These are phyloP conservation scores for Hydrozoanthus tunicans DNA, from an alignment of 64 coral and sea anemone species.

Conservation along the genomic window DNA sequence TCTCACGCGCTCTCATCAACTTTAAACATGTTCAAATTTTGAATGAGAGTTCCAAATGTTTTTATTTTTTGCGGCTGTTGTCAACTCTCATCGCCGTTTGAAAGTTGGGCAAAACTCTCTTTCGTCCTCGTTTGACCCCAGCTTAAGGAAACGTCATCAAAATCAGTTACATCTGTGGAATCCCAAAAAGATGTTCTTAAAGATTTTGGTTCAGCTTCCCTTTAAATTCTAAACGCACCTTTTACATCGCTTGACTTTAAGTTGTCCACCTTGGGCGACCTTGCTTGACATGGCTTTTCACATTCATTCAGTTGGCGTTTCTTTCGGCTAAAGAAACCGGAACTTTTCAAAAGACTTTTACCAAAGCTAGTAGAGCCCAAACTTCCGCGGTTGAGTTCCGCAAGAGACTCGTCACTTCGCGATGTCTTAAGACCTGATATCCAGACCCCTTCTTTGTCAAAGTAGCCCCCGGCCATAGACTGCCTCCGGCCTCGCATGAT, in stretches of 20 bases:
- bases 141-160: too few species aligned
- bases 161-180: too few species aligned
- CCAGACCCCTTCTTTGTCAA: slow-evolving; percentile 81
- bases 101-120: too few species aligned
- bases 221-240: slow-evolving; percentile 48
- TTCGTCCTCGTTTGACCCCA: too few species aligned
- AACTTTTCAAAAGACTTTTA: slow-evolving; percentile 70
- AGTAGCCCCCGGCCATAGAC: slow-evolving; percentile 80
- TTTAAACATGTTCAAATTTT: too few species aligned
- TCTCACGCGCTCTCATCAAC: too few species aligned
- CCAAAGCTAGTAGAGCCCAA: slow-evolving; percentile 71
- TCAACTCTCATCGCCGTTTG: too few species aligned
- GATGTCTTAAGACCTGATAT: slow-evolving; percentile 72
- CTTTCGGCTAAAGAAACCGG: slow-evolving; percentile 77
- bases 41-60: too few species aligned
- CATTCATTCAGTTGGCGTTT: slow-evolving; percentile 74
- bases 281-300: slow-evolving; percentile 55
- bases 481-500: slow-evolving; percentile 81
- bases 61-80: too few species aligned
- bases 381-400: slow-evolving; percentile 63
- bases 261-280: slow-evolving; percentile 20
- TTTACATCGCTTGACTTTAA: slow-evolving; percentile 67
- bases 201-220: too few species aligned
- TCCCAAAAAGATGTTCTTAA: too few species aligned
- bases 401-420: slow-evolving; percentile 76